Conservation (phyloP, 2,113 vertebrate species). For the Mustela nigripes region DNA sequence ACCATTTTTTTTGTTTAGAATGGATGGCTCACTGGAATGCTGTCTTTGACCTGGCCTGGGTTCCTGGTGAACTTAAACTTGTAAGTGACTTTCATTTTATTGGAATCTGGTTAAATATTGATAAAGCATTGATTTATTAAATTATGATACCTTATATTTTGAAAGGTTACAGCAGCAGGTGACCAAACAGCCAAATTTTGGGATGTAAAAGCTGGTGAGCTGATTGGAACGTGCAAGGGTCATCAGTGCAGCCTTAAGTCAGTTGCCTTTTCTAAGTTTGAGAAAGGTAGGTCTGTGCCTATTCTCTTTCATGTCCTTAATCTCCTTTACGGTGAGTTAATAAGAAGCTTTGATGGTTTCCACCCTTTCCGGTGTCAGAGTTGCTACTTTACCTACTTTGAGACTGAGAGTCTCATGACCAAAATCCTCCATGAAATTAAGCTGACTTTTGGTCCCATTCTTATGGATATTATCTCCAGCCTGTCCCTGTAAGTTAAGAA, state of each 20-base stretch:
- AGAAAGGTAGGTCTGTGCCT: conserved; percentile 91
- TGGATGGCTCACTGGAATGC: conserved; percentile 98
- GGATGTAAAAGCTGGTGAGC: conserved; percentile 94
- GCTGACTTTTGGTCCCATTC: conserved; percentile 7
- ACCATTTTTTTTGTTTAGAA: conserved; percentile 87
- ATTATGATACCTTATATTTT: conserved; percentile 60
- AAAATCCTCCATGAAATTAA: conserved; percentile 44
- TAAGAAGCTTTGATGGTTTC: background rate
- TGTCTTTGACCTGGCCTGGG: conserved; percentile 98
- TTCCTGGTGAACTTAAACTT: conserved; percentile 94
- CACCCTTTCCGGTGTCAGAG: background rate
- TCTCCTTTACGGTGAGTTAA: background rate
- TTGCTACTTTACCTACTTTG: background rate
- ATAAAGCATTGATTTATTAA: conserved; percentile 59
- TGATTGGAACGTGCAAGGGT: conserved; percentile 95
- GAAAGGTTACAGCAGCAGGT: conserved; percentile 97
- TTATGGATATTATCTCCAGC: conserved; percentile 9
- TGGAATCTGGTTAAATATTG: conserved; percentile 41
- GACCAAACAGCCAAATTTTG: conserved; percentile 97
- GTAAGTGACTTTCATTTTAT: conserved; percentile 88
- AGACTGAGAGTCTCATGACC: conserved; percentile 18
- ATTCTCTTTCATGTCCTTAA: background rate
- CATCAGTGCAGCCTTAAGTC: conserved; percentile 99
- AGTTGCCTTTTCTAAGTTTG: conserved; percentile 93
- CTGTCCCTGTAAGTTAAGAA: conserved; percentile 17